Percentiles rank a stretch among this genome's conserved stretches.
phyloP scores from a whole-genome alignment of 2,888 invertebrate genomes.

The Lasioglossum vierecki region DNA sequence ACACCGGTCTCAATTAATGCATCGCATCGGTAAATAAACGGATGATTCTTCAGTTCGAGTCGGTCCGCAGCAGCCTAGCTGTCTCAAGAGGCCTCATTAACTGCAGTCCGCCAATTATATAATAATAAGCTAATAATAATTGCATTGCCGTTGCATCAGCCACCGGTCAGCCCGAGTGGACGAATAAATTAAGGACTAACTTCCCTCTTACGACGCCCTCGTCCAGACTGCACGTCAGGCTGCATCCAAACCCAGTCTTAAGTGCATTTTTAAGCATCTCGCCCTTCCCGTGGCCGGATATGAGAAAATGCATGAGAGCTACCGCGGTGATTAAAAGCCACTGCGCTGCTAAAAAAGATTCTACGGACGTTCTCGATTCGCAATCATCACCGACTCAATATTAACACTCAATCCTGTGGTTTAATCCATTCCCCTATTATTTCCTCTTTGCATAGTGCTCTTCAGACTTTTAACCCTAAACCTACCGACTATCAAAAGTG shows the following conservation, averaged over 20 bases:
- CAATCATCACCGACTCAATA: neutral
- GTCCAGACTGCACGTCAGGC: conserved; percentile 67
- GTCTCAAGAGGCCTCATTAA: conserved; percentile 83
- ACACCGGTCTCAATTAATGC: conserved; percentile 79
- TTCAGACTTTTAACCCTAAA: neutral
- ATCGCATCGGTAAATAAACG: conserved; percentile 79
- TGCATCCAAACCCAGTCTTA: conserved; percentile 57
- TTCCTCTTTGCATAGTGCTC: neutral
- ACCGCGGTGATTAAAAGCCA: conserved; percentile 48
- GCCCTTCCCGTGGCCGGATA: conserved; percentile 54
- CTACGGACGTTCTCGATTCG: conserved; percentile 26
- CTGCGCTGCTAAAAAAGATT: conserved; percentile 31
- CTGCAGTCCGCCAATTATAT: conserved; percentile 81
- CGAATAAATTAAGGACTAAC: conserved; percentile 79
- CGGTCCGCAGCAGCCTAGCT: conserved; percentile 69
- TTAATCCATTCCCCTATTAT: neutral
- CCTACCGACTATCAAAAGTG: too few species aligned
- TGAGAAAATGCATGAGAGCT: conserved; percentile 51
- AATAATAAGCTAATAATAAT: conserved; percentile 84
- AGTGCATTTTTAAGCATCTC: conserved; percentile 69
- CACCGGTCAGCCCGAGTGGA: conserved; percentile 74
- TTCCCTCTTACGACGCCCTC: conserved; percentile 79
- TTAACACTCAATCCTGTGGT: neutral
- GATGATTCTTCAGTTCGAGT: conserved; percentile 78
- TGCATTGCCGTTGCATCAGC: conserved; percentile 81